Base-by-base conservation (phyloP, 2,797 vertebrate genomes). In the Danio jaintianensis region DNA sequence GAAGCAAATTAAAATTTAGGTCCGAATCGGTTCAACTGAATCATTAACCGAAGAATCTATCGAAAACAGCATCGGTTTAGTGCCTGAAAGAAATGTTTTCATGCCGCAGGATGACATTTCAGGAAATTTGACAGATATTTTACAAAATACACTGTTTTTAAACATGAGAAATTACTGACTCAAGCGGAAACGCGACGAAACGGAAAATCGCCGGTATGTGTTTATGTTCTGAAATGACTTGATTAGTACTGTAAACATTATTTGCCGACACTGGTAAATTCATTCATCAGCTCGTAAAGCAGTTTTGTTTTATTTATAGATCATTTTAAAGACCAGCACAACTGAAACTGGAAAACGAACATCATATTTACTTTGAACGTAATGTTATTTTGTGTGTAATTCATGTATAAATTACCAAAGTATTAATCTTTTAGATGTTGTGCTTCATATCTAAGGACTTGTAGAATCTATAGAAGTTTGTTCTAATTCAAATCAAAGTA, bases 31-130 rank as follows among this genome's bases (percentile, higher is more conserved):
- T 29, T 79, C 36, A 22, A 43, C 1, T 55, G 69, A 40, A 48
- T 66, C 78, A 6, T 13, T 40, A 4, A 18, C 7, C 47, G 16
- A 20, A 38, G 22, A 71, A 6, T 18, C 58, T 0, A 5, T 55
- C 18, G 9, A 20, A 5, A 47, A 12, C 22, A 45, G 20, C 40
- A 7, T 10, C 45, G 45, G 38, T 29, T 5, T 0, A 10, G 20
- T 36, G 78, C 78, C 78, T 80, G 78, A 73, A 9, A 64, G 40
- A 80, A 80, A 80, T 56, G 15, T 55, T 36, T 11, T 45, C 20
- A 9, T 87, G 0, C 0, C n/a, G 63, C 38, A 81, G 18, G 29
- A 55, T 70, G 73, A 55, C 66, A 69, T 55, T 63, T 70, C 38
- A 56, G 40, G 36, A 45, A 15, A 56, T 47, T 11, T 5, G 22